phyloP scores from a whole-genome alignment of 2,888 invertebrate species.

The Athalia rosae region DNA sequence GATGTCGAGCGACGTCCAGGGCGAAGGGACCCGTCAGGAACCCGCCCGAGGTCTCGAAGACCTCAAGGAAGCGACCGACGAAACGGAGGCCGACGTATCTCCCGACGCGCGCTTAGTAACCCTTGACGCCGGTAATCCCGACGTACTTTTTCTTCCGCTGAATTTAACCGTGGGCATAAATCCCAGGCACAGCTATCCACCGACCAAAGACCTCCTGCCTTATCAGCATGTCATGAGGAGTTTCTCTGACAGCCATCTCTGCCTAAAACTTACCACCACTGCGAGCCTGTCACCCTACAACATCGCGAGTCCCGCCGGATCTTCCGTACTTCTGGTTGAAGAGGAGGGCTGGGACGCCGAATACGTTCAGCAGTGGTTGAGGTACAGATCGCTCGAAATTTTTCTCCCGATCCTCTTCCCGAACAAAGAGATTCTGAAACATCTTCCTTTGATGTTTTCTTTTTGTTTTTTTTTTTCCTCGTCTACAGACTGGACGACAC shows the following conservation, averaged over 20 bases:
- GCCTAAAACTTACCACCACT: conserved; percentile 80
- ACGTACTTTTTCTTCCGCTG: conserved; percentile 82
- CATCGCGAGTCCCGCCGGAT: conserved; percentile 62
- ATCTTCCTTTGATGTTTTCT: not conserved
- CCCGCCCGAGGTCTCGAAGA: conserved; percentile 80
- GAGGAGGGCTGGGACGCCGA: conserved; percentile 80
- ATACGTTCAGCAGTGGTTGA: conserved; percentile 85
- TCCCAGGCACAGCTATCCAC: conserved; percentile 84
- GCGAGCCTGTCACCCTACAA: conserved; percentile 64
- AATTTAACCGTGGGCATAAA: conserved; percentile 79
- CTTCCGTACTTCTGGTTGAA: conserved; percentile 68
- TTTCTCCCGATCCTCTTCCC: not conserved
- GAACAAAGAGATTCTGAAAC: not conserved
- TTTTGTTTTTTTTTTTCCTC: not conserved
- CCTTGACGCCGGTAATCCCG: conserved; percentile 79
- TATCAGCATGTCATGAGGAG: conserved; percentile 85
- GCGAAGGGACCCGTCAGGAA: conserved; percentile 79
- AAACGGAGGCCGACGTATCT: conserved; percentile 77
- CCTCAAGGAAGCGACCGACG: conserved; percentile 84
- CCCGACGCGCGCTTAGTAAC: conserved; percentile 76
- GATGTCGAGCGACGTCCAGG: conserved; percentile 89
- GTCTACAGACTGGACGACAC: conserved; percentile 79
- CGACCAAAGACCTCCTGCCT: conserved; percentile 81
- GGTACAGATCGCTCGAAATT: conserved; percentile 51
- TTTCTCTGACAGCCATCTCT: conserved; percentile 85